Percentiles rank a stretch among this genome's conserved stretches.
Conservation (phyloP, 2,113 vertebrate species). For the Paramisgurnus dabryanus region DNA sequence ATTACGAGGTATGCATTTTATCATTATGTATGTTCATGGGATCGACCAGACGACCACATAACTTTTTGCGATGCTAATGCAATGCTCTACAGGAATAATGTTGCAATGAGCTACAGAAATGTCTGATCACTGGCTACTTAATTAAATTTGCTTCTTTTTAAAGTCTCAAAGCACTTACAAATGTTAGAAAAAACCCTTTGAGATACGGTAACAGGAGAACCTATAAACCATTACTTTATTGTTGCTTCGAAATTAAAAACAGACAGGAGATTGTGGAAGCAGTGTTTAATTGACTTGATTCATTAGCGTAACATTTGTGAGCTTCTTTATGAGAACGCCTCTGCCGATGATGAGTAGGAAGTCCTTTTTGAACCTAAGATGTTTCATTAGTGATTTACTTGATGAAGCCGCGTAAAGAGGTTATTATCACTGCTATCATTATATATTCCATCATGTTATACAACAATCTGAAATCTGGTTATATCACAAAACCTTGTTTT, state of each 20-base stretch:
- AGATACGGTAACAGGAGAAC: background rate
- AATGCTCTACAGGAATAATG: too few species aligned
- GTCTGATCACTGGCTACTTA: too few species aligned
- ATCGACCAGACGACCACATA: too few species aligned
- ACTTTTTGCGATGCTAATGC: too few species aligned
- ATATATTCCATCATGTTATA: constrained; percentile 27
- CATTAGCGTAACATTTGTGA: constrained; percentile 33
- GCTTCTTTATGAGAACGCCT: background rate
- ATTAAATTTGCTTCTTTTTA: background rate
- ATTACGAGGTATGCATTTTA: too few species aligned
- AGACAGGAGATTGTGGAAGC: constrained; percentile 13
- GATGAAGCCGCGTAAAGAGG: constrained; percentile 27
- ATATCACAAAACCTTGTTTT: constrained; percentile 16
- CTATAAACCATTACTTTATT: background rate
- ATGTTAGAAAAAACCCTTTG: background rate
- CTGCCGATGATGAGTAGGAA: constrained; percentile 12
- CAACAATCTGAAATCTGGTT: background rate
- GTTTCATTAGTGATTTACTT: constrained; percentile 31
- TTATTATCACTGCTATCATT: constrained; percentile 21
- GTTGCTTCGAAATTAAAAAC: constrained; percentile 9
- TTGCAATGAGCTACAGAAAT: too few species aligned
- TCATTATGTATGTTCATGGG: too few species aligned
- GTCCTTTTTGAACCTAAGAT: constrained; percentile 6
- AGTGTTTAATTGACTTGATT: constrained; percentile 15
- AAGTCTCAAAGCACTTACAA: constrained; percentile 9